Evolutionary conservation across 2,797 vertebrate species (phyloP), one percentile per base, ranked within the genome.

Genomic region (Onychomys arenicola): DNA sequence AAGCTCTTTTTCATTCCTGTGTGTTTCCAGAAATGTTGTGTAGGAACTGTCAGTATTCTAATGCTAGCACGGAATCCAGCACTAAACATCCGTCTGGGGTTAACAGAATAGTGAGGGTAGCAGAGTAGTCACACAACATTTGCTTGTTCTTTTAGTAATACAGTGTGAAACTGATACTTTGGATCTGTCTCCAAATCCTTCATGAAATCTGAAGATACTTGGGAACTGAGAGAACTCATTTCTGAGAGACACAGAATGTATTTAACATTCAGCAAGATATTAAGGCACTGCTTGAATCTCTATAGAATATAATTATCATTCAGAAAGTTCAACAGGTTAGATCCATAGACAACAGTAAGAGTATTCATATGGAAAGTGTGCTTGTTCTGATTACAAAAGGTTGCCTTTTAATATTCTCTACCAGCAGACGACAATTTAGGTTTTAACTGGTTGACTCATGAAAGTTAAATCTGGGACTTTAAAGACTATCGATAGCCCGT

Each of bases 311-410:
- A 77, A 89, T 75, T 57, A 81, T 96, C 29, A 67, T 94, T 95
- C 55, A 82, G 92, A 86, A 94, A 98, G 97, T 97, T 97, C 96
- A 97, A 97, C 96, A 98, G 96, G 97, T 98, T 97, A 69, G 71
- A 95, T 73, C 23, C 59, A 82, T 89, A 97, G 88, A 13, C 65
- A 85, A 89, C 82, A 97, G 67, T 94, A 40, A 83, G 55, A 80
- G 17, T n/a, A 84, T 93, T 97, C 49, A 49, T 63, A 88, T 71
- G 73, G 94, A 59, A 96, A 57, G 29, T 69, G 75, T 93, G 37
- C 83, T 63, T 95, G 59, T 67, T 97, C 91, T 93, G 96, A 87
- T 87, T 89, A 49, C 73, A 77, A 12, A 88, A 82, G 29, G 88
- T 97, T 96, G 86, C 59, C 90, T 93, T 97, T 94, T 94, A 92